Conservation (phyloP, 2,797 vertebrate genomes). For the Propithecus deckenii region DNA sequence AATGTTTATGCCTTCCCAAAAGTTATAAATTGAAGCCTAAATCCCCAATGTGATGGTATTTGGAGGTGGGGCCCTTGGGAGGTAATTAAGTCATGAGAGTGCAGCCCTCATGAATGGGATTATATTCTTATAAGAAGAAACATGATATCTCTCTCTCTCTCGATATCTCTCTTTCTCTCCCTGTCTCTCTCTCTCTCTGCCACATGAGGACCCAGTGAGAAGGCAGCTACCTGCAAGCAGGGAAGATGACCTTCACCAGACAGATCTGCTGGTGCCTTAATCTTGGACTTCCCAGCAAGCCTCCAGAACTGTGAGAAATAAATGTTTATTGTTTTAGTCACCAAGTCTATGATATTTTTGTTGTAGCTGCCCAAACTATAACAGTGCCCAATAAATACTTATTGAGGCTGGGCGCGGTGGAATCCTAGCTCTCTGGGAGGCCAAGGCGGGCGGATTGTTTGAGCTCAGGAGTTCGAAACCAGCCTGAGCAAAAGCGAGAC, state of each 20-base stretch:
- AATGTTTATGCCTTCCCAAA: neutral
- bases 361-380: neutral
- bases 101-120: neutral
- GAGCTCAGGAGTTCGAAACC: no score
- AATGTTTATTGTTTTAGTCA: neutral
- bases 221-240: neutral
- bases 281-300: neutral
- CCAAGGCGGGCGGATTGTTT: no score
- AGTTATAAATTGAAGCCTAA: neutral
- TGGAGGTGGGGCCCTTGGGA: neutral
- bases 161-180: no score
- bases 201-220: neutral
- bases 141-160: neutral
- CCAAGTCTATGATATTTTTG: neutral
- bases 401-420: neutral
- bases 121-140: neutral
- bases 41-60: neutral
- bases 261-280: neutral
- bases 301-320: neutral
- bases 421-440: no score
- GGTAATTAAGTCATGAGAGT: neutral
- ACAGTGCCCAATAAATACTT: neutral
- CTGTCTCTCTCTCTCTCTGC: fast-evolving
- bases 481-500: no score
- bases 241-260: neutral